These are phyloP conservation scores for Liodrosophila aerea DNA, from an alignment of 2,888 invertebrate species.

Conservation along the genomic window DNA sequence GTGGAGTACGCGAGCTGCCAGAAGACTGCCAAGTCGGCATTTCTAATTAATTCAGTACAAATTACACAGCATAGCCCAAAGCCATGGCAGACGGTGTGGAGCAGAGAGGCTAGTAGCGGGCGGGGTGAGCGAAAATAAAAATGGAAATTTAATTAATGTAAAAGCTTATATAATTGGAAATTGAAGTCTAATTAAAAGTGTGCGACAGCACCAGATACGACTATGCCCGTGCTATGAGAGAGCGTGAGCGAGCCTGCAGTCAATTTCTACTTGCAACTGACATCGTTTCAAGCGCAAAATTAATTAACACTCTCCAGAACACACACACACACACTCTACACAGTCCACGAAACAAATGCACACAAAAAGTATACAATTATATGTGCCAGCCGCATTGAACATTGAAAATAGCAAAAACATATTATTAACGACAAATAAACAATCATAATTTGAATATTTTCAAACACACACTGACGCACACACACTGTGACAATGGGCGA, in stretches of 20 bases:
- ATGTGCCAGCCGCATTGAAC: too few relatives aligned
- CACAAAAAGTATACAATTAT: slow-evolving; percentile 50
- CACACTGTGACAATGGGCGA: slow-evolving; percentile 35
- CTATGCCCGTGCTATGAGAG: too few relatives aligned
- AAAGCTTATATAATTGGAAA: slow-evolving; percentile 70
- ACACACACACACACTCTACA: slow-evolving; percentile 30
- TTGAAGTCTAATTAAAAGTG: slow-evolving; percentile 72
- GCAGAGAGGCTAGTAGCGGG: background rate
- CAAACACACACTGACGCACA: slow-evolving; percentile 13
- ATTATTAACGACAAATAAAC: slow-evolving; percentile 71
- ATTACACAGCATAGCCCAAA: slow-evolving; percentile 52
- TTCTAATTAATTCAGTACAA: slow-evolving; percentile 75
- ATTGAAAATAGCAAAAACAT: slow-evolving; percentile 61
- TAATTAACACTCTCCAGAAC: slow-evolving; percentile 67
- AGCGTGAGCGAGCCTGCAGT: slow-evolving; percentile 34
- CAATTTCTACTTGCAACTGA: slow-evolving; percentile 65
- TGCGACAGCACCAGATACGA: slow-evolving; percentile 38
- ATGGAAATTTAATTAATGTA: slow-evolving; percentile 80
- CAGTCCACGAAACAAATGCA: slow-evolving; percentile 7
- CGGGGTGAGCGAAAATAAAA: slow-evolving; percentile 44
- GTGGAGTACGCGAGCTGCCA: background rate
- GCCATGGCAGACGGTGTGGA: background rate
- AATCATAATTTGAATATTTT: slow-evolving; percentile 56
- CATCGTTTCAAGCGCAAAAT: slow-evolving; percentile 69
- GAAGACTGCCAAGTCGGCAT: slow-evolving; percentile 52